These are phyloP conservation scores for Astyanax mexicanus DNA, from an alignment of 2,797 vertebrate species.

Conservation along the genomic window DNA sequence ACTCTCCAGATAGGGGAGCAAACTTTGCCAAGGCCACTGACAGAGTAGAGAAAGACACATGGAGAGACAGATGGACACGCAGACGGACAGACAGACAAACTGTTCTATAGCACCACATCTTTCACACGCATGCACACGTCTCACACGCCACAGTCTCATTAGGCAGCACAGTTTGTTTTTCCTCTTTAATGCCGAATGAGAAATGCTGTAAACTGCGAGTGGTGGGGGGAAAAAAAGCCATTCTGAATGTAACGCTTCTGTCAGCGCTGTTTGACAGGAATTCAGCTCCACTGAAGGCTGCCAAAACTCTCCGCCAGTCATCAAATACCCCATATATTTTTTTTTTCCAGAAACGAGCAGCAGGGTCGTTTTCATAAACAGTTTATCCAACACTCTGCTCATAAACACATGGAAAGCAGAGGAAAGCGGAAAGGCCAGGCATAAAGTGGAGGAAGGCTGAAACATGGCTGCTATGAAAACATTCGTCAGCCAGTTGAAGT, in stretches of 20 bases:
- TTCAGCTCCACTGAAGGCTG: constrained; percentile 56
- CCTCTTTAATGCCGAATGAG: constrained; percentile 34
- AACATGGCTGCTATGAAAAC: constrained; percentile 58
- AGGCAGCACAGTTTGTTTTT: no score
- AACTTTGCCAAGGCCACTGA: constrained; percentile 12
- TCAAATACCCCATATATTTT: constrained; percentile 71
- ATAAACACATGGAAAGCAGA: constrained; percentile 58
- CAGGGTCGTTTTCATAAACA: constrained; percentile 58
- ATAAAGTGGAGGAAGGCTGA: constrained; percentile 57
- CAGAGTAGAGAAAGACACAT: neutral
- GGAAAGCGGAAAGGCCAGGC: constrained; percentile 43
- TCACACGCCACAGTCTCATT: neutral
- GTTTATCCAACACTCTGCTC: constrained; percentile 65
- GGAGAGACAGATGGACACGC: neutral
- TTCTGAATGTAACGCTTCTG: constrained; percentile 65
- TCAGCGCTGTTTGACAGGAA: constrained; percentile 66
- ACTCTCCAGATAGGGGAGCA: neutral
- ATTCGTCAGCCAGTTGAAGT: constrained; percentile 56
- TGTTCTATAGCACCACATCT: neutral
- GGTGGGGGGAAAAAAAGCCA: constrained; percentile 61
- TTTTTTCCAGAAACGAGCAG: constrained; percentile 61
- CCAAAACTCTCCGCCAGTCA: constrained; percentile 60
- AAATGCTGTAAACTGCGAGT: constrained; percentile 53
- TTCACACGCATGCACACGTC: neutral
- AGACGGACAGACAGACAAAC: neutral